Percentiles rank a stretch among this genome's conserved stretches.
Evolutionary conservation across 2,888 invertebrate genomes (phyloP).

Genomic region (Ophraella communa): DNA sequence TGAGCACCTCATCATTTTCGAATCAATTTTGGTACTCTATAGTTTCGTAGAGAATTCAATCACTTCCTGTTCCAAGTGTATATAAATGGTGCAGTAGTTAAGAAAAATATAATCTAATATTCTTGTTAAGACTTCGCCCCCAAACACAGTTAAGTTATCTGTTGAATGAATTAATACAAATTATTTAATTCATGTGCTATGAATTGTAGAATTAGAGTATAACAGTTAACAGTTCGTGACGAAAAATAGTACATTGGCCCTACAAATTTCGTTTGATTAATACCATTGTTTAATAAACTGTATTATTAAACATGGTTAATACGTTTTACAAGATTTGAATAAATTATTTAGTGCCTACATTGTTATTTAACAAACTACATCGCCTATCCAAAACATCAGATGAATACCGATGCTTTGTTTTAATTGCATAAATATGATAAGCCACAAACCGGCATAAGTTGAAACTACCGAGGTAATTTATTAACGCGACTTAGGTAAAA

Average conservation of each 20-base stretch:
- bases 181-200: too few species aligned
- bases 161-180: too few species aligned
- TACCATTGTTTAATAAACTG: background rate
- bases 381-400: background rate
- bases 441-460: constrained; percentile 36
- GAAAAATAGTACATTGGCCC: background rate
- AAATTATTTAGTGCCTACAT: background rate
- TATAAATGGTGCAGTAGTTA: too few species aligned
- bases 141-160: too few species aligned
- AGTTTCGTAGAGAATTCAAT: too few species aligned
- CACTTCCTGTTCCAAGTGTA: too few species aligned
- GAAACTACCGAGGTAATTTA: constrained; percentile 47
- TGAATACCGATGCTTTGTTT: constrained; percentile 41
- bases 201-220: background rate
- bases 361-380: background rate
- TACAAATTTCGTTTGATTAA: background rate
- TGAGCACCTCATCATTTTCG: too few species aligned
- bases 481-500: constrained; percentile 37
- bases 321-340: background rate
- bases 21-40: too few species aligned
- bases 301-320: background rate
- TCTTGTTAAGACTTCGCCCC: too few species aligned
- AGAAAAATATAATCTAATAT: too few species aligned
- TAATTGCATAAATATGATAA: constrained; percentile 51
- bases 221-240: background rate